Evolutionary conservation across 2,113 vertebrate genomes (phyloP), one percentile per base, ranked within the genome.

Genomic region (Oceanodroma tethys): DNA sequence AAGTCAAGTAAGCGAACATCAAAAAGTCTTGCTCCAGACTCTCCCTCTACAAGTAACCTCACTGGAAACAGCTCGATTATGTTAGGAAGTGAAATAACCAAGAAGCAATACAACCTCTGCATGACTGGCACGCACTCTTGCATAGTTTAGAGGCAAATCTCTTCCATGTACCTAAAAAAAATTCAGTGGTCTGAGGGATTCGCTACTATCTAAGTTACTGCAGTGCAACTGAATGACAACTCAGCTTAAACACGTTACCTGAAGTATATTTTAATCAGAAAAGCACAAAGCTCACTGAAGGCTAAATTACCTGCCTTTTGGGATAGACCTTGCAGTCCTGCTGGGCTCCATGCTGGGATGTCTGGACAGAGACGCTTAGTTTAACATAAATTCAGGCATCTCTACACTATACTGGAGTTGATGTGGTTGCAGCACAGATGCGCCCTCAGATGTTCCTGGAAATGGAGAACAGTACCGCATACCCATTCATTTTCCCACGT

Each of bases 61-160:
- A 26, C 34, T 16, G 2, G 58, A 88, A 92, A 38, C 21, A 65
- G 47, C 16, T 36, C 4, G 3, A 81, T 29, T 81, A 40, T 6
- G 3, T 26, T 38, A 66, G 19, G 42, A 91, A 80, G 22, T 5
- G 45, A 70, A 88, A 17, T n/a, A 52, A 68, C 38, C 22, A 72
- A 68, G 27, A 68, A 13, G 40, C 60, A 75, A 55, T 55, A 42
- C 13, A 50, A 63, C 26, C 47, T 74, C n/a, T 75, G 34, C 32
- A 30, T 3, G 26, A 81, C 20, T 16, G 38, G 52, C 36, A 67
- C 0, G 0, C 18, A 27, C 72, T 58, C 56, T 21, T 82, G 10
- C n/a, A 47, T 2, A 71, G 32, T 40, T 79, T 48, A 38, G 16
- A 80, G 42, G 66, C 32, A 95, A 72, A 93, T 52, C 53, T 70